Evolutionary conservation across 2,113 vertebrate genomes (phyloP), one percentile per base, ranked within the genome.

Genomic region (Bungarus multicinctus): DNA sequence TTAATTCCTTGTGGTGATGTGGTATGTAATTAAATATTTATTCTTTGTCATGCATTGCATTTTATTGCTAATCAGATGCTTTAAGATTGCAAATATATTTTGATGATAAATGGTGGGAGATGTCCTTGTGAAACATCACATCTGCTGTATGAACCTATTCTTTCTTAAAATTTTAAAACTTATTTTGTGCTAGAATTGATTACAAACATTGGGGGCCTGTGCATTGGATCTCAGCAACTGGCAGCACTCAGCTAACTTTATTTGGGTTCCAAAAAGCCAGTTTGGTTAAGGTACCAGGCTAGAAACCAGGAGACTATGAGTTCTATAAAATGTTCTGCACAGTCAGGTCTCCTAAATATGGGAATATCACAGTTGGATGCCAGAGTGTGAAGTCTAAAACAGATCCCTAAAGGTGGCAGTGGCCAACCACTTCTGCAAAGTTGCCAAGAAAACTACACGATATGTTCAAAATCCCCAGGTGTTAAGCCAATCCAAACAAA

Each of bases 1-100:
- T 95, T 97, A 93, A 52, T 97, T 74, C 96, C 97, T n/a, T 97
- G 96, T 95, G 97, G 97, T 90, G 96, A 96, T 88, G 97, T 96
- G 97, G 96, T 97, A 96, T 50, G 96, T 97, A 4, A 47, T 55
- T 34, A 88, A 88, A 16, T 25, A 58, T 53, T 47, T 47, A 87
- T 91, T 87, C 30, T 45, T 18, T 27, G 30, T 57, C 45, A 89
- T 8, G 57, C 55, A 20, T 23, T 92, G 60, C 69, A 27, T 25
- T 60, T 81, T 81, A 16, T 47, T 10, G 50, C 45, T 89, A 53
- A 53, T 69, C 47, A 43, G 16, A 22, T 64, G 53, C 14, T 85
- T 4, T 74, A 54, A 45, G 54, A 64, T 2, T 39, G 3, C 34
- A 60, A 89, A 85, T 81, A 57, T 89, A 25, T 18, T 93, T 45